These are phyloP conservation scores for Alentia gelatinosa DNA, from an alignment of 2,888 invertebrate species.

Conservation along the genomic window DNA sequence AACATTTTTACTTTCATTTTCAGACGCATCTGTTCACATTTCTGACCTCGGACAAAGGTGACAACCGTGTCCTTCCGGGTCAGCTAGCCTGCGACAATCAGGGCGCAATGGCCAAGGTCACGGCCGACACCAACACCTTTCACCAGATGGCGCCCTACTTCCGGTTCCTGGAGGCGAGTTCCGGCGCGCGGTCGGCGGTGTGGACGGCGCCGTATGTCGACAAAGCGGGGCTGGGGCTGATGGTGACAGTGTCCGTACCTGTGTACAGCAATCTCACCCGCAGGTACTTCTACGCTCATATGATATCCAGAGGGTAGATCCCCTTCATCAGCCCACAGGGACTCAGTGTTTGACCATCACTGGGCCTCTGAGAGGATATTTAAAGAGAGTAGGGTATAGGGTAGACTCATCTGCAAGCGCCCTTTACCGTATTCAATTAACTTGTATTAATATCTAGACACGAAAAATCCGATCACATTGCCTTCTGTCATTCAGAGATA, in stretches of 20 bases:
- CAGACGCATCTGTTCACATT: constrained; percentile 60
- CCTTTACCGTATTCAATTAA: neutral
- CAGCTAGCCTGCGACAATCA: constrained; percentile 59
- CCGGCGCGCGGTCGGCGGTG: neutral
- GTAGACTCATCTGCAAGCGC: no score
- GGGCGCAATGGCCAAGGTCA: constrained; percentile 57
- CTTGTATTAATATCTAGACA: no score
- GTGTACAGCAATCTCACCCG: constrained; percentile 58
- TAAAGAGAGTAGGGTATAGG: no score
- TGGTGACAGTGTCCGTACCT: constrained; percentile 58
- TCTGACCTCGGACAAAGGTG: constrained; percentile 46
- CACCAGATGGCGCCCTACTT: constrained; percentile 63
- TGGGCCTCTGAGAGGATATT: no score
- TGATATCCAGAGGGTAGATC: no score
- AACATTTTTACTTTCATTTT: no score
- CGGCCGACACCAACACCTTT: constrained; percentile 55
- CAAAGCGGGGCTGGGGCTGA: constrained; percentile 56
- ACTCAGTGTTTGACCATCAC: no score
- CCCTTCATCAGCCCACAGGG: no score
- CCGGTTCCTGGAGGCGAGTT: constrained; percentile 53
- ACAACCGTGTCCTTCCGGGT: constrained; percentile 41
- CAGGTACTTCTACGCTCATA: constrained; percentile 33
- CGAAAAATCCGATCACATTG: no score
- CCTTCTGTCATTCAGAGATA: no score
- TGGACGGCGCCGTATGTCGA: constrained; percentile 62